Evolutionary conservation across 2,113 vertebrate species (phyloP), one percentile per base, ranked within the genome.

Genomic region (Caretta caretta): DNA sequence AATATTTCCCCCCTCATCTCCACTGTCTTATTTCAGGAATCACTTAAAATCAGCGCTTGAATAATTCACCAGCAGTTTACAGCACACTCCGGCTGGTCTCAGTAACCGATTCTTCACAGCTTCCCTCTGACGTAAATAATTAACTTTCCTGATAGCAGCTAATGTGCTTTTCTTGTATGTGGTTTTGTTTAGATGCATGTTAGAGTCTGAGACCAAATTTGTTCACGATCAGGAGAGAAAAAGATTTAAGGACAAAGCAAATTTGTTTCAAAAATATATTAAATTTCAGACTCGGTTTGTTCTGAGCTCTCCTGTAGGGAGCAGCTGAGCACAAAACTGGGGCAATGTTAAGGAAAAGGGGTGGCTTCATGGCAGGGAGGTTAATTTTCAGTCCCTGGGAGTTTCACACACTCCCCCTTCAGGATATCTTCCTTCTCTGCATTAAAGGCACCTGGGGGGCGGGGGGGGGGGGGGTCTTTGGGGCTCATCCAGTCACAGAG

Each of bases 61-160:
- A 97, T 97, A 96, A 97, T 97, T 97, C 88, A 97, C 88, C 0
- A 2, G 86, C 85, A 83, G 79, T 90, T 87, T 56, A 83, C 10
- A 4, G 88, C 94, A 88, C 90, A 72, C 12, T 9, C 35, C 22
- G 20, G 56, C 62, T 24, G 51, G 42, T 88, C 95, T 85, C 46
- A 46, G 94, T 35, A 88, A 79, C 91, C 20, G 78, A 83, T 88
- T 90, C 46, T 14, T 93, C 84, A 53, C 92, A 88, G 72, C 91
- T 93, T 95, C 95, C 84, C 93, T 57, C 7, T 12, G 6, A 49
- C 96, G 94, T 97, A 93, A 97, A 95, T 95, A 96, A 98, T 97
- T 97, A 94, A 97, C 91, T 86, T 90, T 93, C 90, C 89, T 4
- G 42, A 65, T 49, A 76, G 91, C 90, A 88, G 85, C 88, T 91